Evolutionary conservation across 2,797 vertebrate genomes (phyloP).

Genomic region (Leucoraja ocellata): DNA sequence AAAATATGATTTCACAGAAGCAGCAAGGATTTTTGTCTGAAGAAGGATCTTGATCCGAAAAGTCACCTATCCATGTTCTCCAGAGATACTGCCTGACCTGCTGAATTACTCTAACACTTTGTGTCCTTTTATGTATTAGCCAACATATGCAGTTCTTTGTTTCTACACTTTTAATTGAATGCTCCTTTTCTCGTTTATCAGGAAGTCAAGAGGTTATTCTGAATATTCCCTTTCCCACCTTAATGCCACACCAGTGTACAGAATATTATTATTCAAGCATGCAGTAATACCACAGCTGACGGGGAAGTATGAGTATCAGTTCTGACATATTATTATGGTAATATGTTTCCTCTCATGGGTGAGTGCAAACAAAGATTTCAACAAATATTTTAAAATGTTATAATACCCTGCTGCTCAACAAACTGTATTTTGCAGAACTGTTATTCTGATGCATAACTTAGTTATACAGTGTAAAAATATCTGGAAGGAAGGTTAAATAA

Average conservation of each 20-base stretch:
- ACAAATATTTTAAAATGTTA: neutral
- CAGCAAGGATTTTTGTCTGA: neutral
- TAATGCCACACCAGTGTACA: neutral
- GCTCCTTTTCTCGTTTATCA: neutral
- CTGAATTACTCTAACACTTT: too few relatives aligned
- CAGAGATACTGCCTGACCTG: too few relatives aligned
- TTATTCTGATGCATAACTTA: neutral
- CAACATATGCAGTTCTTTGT: too few relatives aligned
- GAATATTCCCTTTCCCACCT: neutral
- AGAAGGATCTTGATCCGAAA: too few relatives aligned
- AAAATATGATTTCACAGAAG: neutral
- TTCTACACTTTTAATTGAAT: neutral
- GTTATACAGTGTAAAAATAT: neutral
- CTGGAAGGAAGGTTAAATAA: neutral
- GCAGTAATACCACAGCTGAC: neutral
- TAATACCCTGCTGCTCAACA: neutral
- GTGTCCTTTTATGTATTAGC: too few relatives aligned
- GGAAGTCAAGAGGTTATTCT: neutral
- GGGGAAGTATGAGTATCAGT: neutral
- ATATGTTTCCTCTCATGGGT: neutral
- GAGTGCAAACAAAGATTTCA: neutral
- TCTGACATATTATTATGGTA: neutral
- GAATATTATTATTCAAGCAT: neutral
- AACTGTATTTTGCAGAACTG: neutral
- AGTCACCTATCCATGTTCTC: too few relatives aligned